Base-by-base conservation (phyloP, 2,797 vertebrate genomes). In the Pseudomugil tenellus region DNA sequence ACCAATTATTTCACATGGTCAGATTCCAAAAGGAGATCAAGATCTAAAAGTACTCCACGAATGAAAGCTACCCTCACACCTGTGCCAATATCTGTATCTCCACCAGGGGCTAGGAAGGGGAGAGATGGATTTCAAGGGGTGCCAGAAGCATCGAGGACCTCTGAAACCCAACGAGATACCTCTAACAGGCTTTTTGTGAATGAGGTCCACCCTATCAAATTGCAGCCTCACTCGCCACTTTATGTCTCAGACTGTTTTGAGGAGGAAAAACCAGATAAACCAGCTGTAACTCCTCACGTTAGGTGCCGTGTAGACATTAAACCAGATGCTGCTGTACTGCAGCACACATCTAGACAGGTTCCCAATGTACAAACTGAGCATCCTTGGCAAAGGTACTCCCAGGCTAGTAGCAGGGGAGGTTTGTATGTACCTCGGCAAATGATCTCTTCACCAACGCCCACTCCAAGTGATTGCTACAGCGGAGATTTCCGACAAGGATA, bases 161-260 rank as follows among this genome's bases (percentile, higher is more conserved):
- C 84, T 0, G 96, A 96, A 62, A 90, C 84, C 0, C 95, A 95
- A 0, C 92, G 96, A 55, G 85, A 90, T 31, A 58, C 90, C 3
- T 90, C 95, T 0, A 93, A 92, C 83, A 94, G 94, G 68, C 92
- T 91, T 0, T 92, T 96, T 69, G 93, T 97, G 74, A 98, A 97
- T 3, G 97, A 99, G 77, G 96, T 99, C n/a, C 97, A 99, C 70
- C 97, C 97, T 28, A 97, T 96, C 86, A 99, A 99, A 83, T 93
- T 99, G 60, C 97, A 99, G 89, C 96, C 96, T 0, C 96, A 98
- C 46, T 90, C 96, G 1, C 97, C 97, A 0, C 93, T 98, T 7
- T 97, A 95, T 58, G 93, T 97, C 25, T 93, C 94, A 6, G 95
- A 96, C 85, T 96, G 95, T 90, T 96, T 95, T 51, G 76, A 96